These are phyloP conservation scores for Gymnoscopelus braueri DNA, from an alignment of 2,797 vertebrate genomes.

Conservation along the genomic window DNA sequence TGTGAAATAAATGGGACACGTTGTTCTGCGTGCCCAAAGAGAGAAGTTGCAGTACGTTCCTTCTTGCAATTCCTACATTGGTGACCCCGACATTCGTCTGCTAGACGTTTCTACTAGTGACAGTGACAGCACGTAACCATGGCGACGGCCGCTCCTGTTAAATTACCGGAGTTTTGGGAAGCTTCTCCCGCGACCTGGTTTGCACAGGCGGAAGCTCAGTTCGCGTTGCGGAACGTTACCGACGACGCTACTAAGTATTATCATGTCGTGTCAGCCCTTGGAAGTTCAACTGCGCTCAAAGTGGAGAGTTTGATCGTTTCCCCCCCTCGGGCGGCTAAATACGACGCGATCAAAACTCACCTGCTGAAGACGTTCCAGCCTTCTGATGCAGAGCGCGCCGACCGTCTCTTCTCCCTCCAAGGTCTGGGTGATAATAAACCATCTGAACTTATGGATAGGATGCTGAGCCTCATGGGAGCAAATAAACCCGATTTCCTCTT, in stretches of 20 bases:
- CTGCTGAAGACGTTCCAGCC: neutral
- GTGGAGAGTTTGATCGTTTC: no score
- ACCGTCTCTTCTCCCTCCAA: neutral
- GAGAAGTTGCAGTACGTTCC: no score
- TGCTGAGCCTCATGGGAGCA: no score
- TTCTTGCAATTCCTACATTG: no score
- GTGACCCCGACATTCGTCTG: no score
- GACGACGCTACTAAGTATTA: neutral
- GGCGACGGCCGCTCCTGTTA: neutral
- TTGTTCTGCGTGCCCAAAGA: no score
- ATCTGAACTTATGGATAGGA: constrained; percentile 5
- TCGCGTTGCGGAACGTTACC: neutral
- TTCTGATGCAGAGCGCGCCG: neutral
- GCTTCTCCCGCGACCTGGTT: neutral
- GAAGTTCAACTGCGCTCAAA: no score
- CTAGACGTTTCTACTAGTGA: no score
- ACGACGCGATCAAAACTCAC: neutral
- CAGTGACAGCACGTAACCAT: neutral
- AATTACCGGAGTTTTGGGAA: constrained; percentile 1
- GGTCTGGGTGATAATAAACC: neutral
- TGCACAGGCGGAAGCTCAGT: constrained; percentile 3
- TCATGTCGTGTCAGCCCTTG: no score
- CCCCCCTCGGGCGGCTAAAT: neutral
- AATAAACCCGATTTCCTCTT: no score
- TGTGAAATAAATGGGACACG: no score